Base-by-base conservation (phyloP, 2,113 vertebrate species). In the Malurus alboscapulatus region DNA sequence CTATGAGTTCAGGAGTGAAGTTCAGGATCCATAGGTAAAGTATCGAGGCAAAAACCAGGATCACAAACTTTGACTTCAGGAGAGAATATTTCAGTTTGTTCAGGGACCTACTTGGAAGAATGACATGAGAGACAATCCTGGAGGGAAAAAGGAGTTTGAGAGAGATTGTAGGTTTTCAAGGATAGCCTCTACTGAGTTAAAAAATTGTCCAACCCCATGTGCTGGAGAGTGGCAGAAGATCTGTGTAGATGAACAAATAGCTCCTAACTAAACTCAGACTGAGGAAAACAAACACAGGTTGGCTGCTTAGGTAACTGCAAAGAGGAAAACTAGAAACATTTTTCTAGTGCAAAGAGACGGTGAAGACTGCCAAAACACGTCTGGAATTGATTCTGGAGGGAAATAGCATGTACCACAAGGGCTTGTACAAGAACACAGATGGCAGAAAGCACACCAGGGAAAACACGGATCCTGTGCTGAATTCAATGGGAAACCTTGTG, bases 401-500 rank as follows among this genome's bases (percentile, higher is more conserved):
- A 7, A 74, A 17, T 9, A 36, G 21, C 21, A 40, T 21, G 5
- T 25, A 36, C 27, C 27, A 29, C 10, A 48, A 53, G 18, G 27
- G 6, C 62, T 71, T 42, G 14, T 65, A 14, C 29, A 85, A 58
- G 14, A 26, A 32, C 12, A 36, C 11, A 36, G 22, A 29, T 6
- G 47, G 11, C 18, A 80, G 58, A 75, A 80, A 19, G 25, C 25
- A 25, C 29, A 30, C 55, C 10, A 26, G 14, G 26, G 30, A 65
- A 75, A 76, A 48, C 16, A 19, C 6, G 16, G 9, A 15, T 48
- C 42, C 34, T 48, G 27, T 0, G 0, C 50, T 42, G 51, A 65
- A 42, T 13, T 68, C 29, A 42, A 0, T 18, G 25, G 25, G 13
- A 32, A 50, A 54, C 14, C 26, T n/a, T 12, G 19, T n/a, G 34